Evolutionary conservation across 2,113 vertebrate genomes (phyloP), one percentile per base, ranked within the genome.

Genomic region (Colius striatus): DNA sequence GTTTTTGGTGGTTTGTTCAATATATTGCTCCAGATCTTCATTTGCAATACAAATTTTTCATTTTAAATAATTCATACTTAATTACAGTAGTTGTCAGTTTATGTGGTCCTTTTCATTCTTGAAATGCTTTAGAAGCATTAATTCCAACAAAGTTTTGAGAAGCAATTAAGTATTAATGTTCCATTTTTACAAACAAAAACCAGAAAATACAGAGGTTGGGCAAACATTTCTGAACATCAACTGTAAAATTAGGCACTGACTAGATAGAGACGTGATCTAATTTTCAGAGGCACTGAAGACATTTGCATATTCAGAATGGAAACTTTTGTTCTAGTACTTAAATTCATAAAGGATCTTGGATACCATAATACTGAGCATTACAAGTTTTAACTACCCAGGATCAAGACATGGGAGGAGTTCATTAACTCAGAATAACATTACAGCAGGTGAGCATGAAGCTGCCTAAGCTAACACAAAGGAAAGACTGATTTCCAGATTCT

Each of bases 101-200:
- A 62, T 95, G 84, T 95, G 92, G 95, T 95, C 94, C 94, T 97
- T 96, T 96, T 97, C 94, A 97, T 95, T 95, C 94, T 96, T 95
- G 94, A 95, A 96, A 96, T 73, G 95, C 91, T 96, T 96, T 96
- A 95, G 94, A 96, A 95, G 79, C 74, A 95, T 96, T 95, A 95
- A 97, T 95, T 95, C 91, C 89, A 89, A 66, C 94, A 95, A 97
- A 96, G 95, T 95, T 95, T 95, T 95, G 93, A 96, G 93, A 90
- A 94, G 93, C 93, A 95, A 96, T 95, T 95, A 95, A 95, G 91
- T 94, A 95, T 96, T 95, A 96, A 94, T 92, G 94, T 83, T 92
- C 91, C 87, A 94, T 95, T 95, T 95, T 97, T 91, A 88, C 84
- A 95, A 91, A 96, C 90, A 95, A 95, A 95, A 92, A 47, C 1